Evolutionary conservation across 64 coral and sea anemone genomes (phyloP).

Genomic region (Pocillopora verrucosa): DNA sequence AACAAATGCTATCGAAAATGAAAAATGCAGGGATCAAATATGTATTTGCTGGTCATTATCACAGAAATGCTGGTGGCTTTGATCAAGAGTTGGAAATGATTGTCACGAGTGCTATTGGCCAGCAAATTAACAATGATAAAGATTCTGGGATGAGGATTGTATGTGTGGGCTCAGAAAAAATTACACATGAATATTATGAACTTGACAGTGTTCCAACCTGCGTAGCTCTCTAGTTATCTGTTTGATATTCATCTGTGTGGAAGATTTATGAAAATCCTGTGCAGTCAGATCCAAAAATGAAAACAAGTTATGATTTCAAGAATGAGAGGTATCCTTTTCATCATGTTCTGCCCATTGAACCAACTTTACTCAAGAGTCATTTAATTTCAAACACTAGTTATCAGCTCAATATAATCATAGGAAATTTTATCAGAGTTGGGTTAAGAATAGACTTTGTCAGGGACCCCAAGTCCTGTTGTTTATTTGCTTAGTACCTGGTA

Average conservation of each 20-base stretch:
- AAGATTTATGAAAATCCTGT: background rate
- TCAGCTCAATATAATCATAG: too few relatives aligned
- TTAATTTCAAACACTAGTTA: background rate
- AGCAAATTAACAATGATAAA: slow-evolving; percentile 92
- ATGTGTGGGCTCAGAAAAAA: slow-evolving; percentile 62
- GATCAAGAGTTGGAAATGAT: slow-evolving; percentile 92
- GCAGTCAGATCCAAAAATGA: background rate
- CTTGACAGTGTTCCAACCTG: slow-evolving; percentile 78
- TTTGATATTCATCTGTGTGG: background rate
- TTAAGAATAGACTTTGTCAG: too few relatives aligned
- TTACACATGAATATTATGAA: slow-evolving; percentile 86
- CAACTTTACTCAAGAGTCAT: background rate
- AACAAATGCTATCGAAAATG: slow-evolving; percentile 77
- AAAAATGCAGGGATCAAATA: slow-evolving; percentile 87
- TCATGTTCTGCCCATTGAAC: background rate
- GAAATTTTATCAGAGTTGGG: too few relatives aligned
- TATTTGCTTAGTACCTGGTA: too few relatives aligned
- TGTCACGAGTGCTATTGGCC: slow-evolving; percentile 95
- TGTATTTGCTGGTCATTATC: slow-evolving; percentile 98
- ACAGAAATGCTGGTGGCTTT: slow-evolving; percentile 97
- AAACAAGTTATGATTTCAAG: background rate
- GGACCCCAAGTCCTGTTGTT: too few relatives aligned
- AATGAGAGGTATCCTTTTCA: background rate
- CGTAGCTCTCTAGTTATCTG: slow-evolving; percentile 44
- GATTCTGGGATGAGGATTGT: slow-evolving; percentile 93